phyloP scores from a whole-genome alignment of 2,888 invertebrate species.

The Chrysolina americana region DNA sequence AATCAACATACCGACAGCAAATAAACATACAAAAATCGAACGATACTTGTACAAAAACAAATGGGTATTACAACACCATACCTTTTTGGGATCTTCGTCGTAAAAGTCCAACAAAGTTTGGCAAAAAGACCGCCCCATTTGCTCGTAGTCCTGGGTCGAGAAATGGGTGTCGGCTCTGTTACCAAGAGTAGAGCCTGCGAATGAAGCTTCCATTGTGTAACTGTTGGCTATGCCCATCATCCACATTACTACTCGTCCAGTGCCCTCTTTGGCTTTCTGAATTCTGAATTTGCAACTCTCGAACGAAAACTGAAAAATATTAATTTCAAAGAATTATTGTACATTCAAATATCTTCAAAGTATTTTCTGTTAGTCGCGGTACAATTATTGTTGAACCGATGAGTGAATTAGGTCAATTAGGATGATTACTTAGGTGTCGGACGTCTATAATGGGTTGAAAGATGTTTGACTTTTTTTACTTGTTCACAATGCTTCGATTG shows the following conservation, averaged over 20 bases:
- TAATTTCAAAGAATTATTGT: background rate
- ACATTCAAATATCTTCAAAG: too few relatives aligned
- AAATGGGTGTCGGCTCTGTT: constrained; percentile 89
- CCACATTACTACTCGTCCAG: constrained; percentile 95
- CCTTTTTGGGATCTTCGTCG: constrained; percentile 88
- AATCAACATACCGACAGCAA: constrained; percentile 15
- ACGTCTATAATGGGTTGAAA: too few relatives aligned
- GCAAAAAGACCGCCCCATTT: constrained; percentile 91
- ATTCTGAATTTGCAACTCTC: constrained; percentile 95
- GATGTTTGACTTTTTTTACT: too few relatives aligned
- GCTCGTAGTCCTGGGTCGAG: constrained; percentile 82
- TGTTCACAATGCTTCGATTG: too few relatives aligned
- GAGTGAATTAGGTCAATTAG: too few relatives aligned
- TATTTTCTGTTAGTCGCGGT: too few relatives aligned
- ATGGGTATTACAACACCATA: constrained; percentile 60
- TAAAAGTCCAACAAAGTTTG: constrained; percentile 94
- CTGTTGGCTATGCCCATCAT: constrained; percentile 95
- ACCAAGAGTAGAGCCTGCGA: constrained; percentile 90
- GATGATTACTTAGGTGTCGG: too few relatives aligned
- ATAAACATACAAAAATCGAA: constrained; percentile 2
- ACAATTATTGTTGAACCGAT: too few relatives aligned
- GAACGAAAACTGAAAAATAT: constrained; percentile 84
- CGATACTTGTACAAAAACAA: constrained; percentile 6
- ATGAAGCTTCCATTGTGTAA: constrained; percentile 96
- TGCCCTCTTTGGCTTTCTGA: constrained; percentile 94